Percentiles rank a stretch among this genome's conserved stretches.
Evolutionary conservation across 1,140 invertebrate species (phyloP).

Genomic region (Drosophila nikananu): DNA sequence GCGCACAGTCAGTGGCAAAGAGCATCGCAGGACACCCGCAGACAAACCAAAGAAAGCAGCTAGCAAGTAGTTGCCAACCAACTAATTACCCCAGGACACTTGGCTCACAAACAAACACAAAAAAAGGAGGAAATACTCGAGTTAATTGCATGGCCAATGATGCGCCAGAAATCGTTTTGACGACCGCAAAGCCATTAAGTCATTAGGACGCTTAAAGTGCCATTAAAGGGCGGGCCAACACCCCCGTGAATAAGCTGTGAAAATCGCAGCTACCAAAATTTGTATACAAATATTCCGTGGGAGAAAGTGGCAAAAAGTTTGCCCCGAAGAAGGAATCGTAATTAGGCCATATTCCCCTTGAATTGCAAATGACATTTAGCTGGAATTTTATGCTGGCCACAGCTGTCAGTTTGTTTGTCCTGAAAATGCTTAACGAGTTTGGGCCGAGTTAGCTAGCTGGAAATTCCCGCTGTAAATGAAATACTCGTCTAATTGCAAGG

Average conservation of each 20-base stretch:
- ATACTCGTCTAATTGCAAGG: conserved; percentile 63
- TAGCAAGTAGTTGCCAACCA: conserved; percentile 33
- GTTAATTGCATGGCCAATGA: conserved; percentile 79
- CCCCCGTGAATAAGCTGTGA: conserved; percentile 34
- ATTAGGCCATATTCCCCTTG: conserved; percentile 66
- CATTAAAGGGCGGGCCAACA: too few relatives aligned
- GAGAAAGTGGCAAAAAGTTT: conserved; percentile 11
- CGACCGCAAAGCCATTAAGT: conserved; percentile 66
- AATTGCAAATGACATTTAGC: conserved; percentile 75
- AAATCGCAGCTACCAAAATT: conserved; percentile 25
- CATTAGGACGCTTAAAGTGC: too few relatives aligned
- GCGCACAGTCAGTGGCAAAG: conserved; percentile 68
- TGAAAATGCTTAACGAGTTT: conserved; percentile 28
- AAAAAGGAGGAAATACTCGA: conserved; percentile 29
- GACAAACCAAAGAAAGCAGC: conserved; percentile 15
- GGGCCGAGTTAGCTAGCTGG: conserved; percentile 4
- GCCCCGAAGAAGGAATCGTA: not conserved
- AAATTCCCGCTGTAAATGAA: conserved; percentile 58
- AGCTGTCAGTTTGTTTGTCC: conserved; percentile 32
- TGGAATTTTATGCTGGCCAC: conserved; percentile 37
- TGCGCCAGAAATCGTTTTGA: conserved; percentile 75
- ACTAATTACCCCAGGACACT: conserved; percentile 70
- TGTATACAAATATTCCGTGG: conserved; percentile 17
- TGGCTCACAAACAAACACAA: conserved; percentile 12
- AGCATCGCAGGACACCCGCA: conserved; percentile 47